Evolutionary conservation across 2,797 vertebrate genomes (phyloP).

Genomic region (Acanthiza pusilla): DNA sequence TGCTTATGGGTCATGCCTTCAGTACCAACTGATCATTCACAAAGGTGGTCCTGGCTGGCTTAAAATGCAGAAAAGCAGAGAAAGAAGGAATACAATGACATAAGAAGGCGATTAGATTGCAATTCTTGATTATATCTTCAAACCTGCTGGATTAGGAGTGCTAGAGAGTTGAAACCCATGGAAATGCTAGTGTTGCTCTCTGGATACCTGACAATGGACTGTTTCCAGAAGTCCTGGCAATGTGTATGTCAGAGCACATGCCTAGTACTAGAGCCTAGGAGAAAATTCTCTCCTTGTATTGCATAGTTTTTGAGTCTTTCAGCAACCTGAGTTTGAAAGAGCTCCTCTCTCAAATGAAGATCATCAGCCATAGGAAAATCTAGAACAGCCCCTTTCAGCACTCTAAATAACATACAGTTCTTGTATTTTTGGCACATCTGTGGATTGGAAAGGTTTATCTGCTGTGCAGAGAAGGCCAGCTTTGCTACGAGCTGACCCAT

Average conservation of each 20-base stretch:
- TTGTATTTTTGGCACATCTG: neutral
- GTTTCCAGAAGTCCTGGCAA: neutral
- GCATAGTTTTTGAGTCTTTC: neutral
- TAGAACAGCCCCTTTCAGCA: neutral
- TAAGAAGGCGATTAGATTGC: neutral
- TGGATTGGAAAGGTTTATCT: neutral
- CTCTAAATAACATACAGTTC: neutral
- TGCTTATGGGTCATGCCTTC: neutral
- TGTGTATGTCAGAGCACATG: accelerated
- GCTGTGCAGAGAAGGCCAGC: neutral
- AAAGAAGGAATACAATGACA: neutral
- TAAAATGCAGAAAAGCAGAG: neutral
- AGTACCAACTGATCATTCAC: neutral
- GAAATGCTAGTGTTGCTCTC: neutral
- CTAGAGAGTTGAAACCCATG: neutral
- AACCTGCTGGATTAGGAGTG: neutral
- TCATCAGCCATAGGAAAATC: neutral
- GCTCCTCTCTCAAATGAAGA: neutral
- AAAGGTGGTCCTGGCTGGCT: neutral
- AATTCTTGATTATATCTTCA: neutral
- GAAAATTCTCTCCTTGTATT: neutral
- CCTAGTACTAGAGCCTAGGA: neutral
- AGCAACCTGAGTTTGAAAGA: neutral
- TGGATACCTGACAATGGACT: neutral
- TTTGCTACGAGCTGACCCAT: neutral